Evolutionary conservation across 2,888 invertebrate species (phyloP).

Genomic region (Polymixis flavicincta): DNA sequence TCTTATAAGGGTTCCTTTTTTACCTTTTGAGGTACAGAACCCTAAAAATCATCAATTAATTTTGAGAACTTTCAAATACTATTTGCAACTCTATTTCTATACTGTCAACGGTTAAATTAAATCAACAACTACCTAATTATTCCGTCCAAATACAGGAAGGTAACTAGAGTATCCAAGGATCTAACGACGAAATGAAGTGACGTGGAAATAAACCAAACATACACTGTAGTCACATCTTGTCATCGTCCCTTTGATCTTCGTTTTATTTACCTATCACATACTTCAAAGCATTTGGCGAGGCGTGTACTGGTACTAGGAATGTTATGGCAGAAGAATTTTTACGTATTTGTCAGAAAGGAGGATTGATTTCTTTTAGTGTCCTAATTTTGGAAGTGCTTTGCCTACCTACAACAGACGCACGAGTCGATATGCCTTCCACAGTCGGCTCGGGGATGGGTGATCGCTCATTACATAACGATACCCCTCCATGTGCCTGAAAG

Average conservation of each 20-base stretch:
- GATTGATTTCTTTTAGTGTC: neutral
- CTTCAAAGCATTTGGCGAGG: conserved; percentile 58
- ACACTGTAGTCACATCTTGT: conserved; percentile 31
- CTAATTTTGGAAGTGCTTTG: neutral
- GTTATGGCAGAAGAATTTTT: conserved; percentile 5
- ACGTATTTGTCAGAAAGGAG: neutral
- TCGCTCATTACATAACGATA: too few species aligned
- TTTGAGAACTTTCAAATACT: neutral
- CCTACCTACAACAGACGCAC: too few species aligned
- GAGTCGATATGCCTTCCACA: neutral
- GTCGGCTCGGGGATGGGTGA: neutral
- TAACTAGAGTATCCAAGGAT: conserved; percentile 18
- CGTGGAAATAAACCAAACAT: conserved; percentile 41
- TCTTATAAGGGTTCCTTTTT: too few species aligned
- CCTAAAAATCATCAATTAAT: too few species aligned
- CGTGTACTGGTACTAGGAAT: conserved; percentile 9
- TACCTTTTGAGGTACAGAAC: too few species aligned
- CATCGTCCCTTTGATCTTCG: conserved; percentile 62
- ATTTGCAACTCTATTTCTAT: neutral
- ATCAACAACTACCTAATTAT: conserved; percentile 1
- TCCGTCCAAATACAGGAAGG: conserved; percentile 33
- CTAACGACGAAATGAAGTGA: conserved; percentile 29
- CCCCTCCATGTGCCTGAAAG: neutral
- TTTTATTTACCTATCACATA: conserved; percentile 61
- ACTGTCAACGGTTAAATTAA: neutral